phyloP scores from a whole-genome alignment of 2,888 invertebrate species.

The Deilephila elpenor region DNA sequence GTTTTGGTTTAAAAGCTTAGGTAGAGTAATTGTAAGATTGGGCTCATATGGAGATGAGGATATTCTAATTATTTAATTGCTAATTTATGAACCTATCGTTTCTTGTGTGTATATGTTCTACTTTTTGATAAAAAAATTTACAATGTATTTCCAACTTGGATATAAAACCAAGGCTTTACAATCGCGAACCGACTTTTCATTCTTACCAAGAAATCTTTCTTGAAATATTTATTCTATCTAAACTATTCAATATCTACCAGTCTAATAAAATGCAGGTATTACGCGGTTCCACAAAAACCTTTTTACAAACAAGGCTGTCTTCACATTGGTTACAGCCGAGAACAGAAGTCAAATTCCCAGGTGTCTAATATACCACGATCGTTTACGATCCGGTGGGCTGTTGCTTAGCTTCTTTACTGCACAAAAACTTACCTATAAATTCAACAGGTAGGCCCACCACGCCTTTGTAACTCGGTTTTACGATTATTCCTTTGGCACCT shows the following conservation, averaged over 20 bases:
- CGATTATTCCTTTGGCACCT: constrained; percentile 93
- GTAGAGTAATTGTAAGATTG: too few species aligned
- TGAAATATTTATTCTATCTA: not conserved
- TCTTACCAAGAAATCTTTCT: too few species aligned
- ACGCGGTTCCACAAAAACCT: not conserved
- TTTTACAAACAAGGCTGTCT: not conserved
- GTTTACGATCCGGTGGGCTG: constrained; percentile 25
- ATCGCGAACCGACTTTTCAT: too few species aligned
- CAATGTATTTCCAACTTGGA: too few species aligned
- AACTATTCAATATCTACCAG: not conserved
- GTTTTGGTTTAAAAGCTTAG: too few species aligned
- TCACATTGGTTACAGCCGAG: not conserved
- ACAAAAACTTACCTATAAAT: constrained; percentile 91
- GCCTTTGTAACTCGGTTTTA: constrained; percentile 90
- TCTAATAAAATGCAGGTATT: not conserved
- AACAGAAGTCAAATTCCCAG: constrained; percentile 22
- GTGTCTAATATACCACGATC: constrained; percentile 31
- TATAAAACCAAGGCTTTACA: too few species aligned
- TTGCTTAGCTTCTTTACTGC: constrained; percentile 31
- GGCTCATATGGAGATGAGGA: too few species aligned
- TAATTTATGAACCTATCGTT: too few species aligned
- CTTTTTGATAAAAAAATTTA: too few species aligned
- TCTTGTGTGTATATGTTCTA: too few species aligned
- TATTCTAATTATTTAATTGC: too few species aligned
- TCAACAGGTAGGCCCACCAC: constrained; percentile 95